Evolutionary conservation across 2,888 invertebrate species (phyloP).

Genomic region (Drosophila falleni): DNA sequence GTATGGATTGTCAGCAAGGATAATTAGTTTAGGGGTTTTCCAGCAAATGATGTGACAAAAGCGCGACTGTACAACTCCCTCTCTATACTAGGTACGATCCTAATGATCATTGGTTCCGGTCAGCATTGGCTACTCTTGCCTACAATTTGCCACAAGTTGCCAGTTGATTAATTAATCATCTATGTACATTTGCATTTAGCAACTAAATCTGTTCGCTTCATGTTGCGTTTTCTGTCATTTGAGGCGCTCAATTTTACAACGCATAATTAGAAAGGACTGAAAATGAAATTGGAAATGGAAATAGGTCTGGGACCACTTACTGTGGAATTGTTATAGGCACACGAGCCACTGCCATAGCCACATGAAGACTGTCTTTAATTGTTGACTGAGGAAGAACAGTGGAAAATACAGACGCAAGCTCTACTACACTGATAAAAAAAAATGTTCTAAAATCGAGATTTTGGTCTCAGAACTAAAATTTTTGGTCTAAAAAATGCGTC

Average conservation of each 20-base stretch:
- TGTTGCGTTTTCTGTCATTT: constrained; percentile 66
- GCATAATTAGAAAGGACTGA: constrained; percentile 61
- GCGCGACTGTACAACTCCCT: constrained; percentile 44
- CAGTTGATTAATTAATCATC: constrained; percentile 71
- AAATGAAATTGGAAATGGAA: constrained; percentile 9
- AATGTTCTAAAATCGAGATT: too few relatives aligned
- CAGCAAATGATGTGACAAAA: constrained; percentile 41
- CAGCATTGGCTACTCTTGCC: constrained; percentile 22
- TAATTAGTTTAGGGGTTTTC: constrained; percentile 57
- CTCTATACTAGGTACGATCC: constrained; percentile 23
- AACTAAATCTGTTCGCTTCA: constrained; percentile 54
- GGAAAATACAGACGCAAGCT: constrained; percentile 17
- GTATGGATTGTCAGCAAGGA: constrained; percentile 53
- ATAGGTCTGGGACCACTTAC: constrained; percentile 60
- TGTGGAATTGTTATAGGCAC: constrained; percentile 65
- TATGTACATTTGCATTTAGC: constrained; percentile 50
- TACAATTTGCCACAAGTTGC: constrained; percentile 67
- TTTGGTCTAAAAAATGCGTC: too few relatives aligned
- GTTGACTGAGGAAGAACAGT: constrained; percentile 24
- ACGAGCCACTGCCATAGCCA: constrained; percentile 60
- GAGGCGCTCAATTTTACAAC: constrained; percentile 67
- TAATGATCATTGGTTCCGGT: constrained; percentile 81
- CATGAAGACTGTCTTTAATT: constrained; percentile 58
- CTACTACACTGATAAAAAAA: too few relatives aligned
- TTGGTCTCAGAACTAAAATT: too few relatives aligned